Evolutionary conservation across 2,888 invertebrate genomes (phyloP), one percentile per base, ranked within the genome.

Genomic region (Gastrophysa polygoni): DNA sequence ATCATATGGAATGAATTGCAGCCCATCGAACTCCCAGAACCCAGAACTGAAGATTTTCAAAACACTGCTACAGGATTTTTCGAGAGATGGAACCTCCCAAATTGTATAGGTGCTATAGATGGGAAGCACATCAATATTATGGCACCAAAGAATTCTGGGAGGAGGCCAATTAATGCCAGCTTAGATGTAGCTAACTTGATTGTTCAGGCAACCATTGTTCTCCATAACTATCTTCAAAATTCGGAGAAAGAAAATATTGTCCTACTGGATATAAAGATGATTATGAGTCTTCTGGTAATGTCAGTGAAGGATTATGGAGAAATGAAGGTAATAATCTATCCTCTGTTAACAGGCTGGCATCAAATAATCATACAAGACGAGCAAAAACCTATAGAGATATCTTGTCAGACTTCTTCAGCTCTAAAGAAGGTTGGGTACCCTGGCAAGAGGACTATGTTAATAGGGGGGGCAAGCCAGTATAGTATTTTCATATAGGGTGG

Each of bases 31-130:
- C 6, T 44, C 8, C 44, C 44, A 14, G 44, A 44, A 44, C 44
- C 18, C 5, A 14, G 16, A 17, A 14, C 14, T 2, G 18, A 44
- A 44, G 16, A 44, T 44, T 44, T 44, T 44, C 17, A 18, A 14
- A 44, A 44, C 10, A 44, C 18, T 6, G 29, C 5, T 2, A 44
- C 2, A 44, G 18, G 44, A 18, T 44, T 44, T 44, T 58, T 48
- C 32, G 51, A 59, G 29, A 50, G 58, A 29, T 68, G 67, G 51
- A 68, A 70, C 57, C 58, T 71, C 61, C 68, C 68, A 20, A 66
- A 71, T 48, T 73, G 70, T 56, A 59, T 73, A 38, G 75, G 76
- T 24, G 69, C 71, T 28, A 64, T 76, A 17, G 75, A 76, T 64
- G 75, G 76, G 0, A 75, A 73, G 61, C 44, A 44, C 18, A 44